Evolutionary conservation across 2,888 invertebrate species (phyloP).

Genomic region (Romanomermis culicivorax): DNA sequence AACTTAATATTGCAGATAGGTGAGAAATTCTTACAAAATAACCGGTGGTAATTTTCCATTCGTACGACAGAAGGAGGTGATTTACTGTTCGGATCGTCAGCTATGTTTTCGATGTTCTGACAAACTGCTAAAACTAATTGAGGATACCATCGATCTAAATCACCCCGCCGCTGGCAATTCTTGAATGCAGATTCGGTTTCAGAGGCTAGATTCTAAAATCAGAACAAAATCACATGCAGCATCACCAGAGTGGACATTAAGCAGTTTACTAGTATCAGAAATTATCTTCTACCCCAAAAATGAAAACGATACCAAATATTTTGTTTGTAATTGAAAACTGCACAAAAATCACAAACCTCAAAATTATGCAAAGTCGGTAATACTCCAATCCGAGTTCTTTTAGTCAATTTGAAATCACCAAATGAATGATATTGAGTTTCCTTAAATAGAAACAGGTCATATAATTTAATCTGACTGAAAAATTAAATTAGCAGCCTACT

Average conservation of each 20-base stretch:
- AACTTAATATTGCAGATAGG: too few relatives aligned
- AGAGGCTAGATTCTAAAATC: slow-evolving; percentile 48
- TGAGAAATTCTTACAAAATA: slow-evolving; percentile 45
- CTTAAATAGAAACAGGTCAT: too few relatives aligned
- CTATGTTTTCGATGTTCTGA: slow-evolving; percentile 53
- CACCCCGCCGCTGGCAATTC: slow-evolving; percentile 60
- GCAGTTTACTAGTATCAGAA: too few relatives aligned
- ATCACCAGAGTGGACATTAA: slow-evolving; percentile 16
- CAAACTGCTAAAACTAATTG: slow-evolving; percentile 43
- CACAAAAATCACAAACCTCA: too few relatives aligned
- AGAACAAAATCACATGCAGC: slow-evolving; percentile 6
- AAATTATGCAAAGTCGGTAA: slow-evolving; percentile 69
- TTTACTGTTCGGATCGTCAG: slow-evolving; percentile 55
- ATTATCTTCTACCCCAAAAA: too few relatives aligned
- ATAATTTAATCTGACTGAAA: too few relatives aligned
- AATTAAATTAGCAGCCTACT: too few relatives aligned
- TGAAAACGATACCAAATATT: too few relatives aligned
- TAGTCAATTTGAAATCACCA: slow-evolving; percentile 46
- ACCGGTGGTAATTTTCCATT: slow-evolving; percentile 87
- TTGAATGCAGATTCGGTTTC: slow-evolving; percentile 68
- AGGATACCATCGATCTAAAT: slow-evolving; percentile 60
- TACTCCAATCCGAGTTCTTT: slow-evolving; percentile 63
- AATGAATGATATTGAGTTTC: too few relatives aligned
- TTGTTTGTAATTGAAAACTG: too few relatives aligned
- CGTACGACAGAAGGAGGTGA: slow-evolving; percentile 75